Evolutionary conservation across 2,888 invertebrate species (phyloP), one percentile per base, ranked within the genome.

Genomic region (Panzeria rudis): DNA sequence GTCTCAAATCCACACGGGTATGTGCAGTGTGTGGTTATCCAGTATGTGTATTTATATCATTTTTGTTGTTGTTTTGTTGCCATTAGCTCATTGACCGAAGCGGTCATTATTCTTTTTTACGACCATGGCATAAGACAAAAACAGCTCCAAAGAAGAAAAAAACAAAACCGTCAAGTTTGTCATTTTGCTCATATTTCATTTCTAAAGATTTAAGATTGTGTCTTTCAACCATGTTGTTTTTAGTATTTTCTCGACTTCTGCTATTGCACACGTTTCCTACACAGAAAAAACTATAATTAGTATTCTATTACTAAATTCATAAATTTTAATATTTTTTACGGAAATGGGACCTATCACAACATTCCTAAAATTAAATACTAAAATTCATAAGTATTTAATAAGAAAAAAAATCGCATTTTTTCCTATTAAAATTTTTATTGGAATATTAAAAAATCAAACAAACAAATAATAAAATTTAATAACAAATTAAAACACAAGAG

Each of bases 21-120:
- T 25, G 15, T n/a, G 15, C 38, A 11, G 4, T 23, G 8, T 50
- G 44, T 35, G 15, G 15, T 32, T 17, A 15, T 20, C 8, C n/a
- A 35, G n/a, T n/a, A 38, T 69, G n/a, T 69, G 38, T 32, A 11
- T 59, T 41, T 13, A 15, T 41, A 25, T 59, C 32, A 50, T 44
- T 25, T 71, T 64, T 72, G 17, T 68, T 79, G 66, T 73, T 71
- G 66, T 62, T 81, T 23, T 38, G 56, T 64, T 77, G 77, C 86
- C 76, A 77, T 85, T 80, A 85, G 83, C 84, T 81, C 85, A 85
- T 83, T 86, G 84, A 86, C 85, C 87, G 83, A 69, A 81, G 81
- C 71, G 62, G 82, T 82, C 82, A 85, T 71, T 66, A 82, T 82
- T 82, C 82, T 85, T 79, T 75, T 85, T 75, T 71, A 79, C 71